These are phyloP conservation scores for Corvus hawaiiensis DNA, from an alignment of 2,113 vertebrate species.

Conservation along the genomic window DNA sequence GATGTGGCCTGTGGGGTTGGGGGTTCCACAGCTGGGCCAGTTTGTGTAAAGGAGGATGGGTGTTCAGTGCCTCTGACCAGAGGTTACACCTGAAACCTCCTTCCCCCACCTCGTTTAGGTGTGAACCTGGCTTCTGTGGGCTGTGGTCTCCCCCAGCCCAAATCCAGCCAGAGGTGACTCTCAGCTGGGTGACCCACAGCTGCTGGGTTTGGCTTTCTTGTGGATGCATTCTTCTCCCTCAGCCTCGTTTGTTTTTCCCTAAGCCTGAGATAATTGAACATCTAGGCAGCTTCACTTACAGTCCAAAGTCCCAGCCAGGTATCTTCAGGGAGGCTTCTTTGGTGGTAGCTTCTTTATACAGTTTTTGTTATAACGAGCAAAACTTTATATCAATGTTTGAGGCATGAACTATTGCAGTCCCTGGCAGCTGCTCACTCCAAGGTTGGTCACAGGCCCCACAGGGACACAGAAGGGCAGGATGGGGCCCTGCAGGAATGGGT, in stretches of 20 bases:
- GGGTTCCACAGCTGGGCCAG: neutral
- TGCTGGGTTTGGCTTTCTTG: neutral
- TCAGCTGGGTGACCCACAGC: neutral
- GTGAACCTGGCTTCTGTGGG: neutral
- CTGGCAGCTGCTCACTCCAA: neutral
- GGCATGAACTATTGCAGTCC: neutral
- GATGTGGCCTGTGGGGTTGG: neutral
- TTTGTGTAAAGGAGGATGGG: neutral
- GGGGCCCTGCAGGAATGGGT: neutral
- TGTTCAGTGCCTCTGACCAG: neutral
- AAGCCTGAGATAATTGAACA: neutral
- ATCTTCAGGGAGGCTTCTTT: neutral
- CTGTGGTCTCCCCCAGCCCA: neutral
- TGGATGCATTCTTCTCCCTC: neutral
- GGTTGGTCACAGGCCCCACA: fast-evolving
- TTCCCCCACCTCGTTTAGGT: neutral
- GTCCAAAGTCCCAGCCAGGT: neutral
- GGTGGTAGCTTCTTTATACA: neutral
- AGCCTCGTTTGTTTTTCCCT: neutral
- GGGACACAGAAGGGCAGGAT: fast-evolving
- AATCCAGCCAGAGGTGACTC: neutral
- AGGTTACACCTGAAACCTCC: neutral
- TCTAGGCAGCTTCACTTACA: neutral
- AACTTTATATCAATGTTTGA: neutral
- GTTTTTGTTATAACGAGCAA: neutral